Conservation (phyloP, 2,113 vertebrate species). For the Anolis sagrei region DNA sequence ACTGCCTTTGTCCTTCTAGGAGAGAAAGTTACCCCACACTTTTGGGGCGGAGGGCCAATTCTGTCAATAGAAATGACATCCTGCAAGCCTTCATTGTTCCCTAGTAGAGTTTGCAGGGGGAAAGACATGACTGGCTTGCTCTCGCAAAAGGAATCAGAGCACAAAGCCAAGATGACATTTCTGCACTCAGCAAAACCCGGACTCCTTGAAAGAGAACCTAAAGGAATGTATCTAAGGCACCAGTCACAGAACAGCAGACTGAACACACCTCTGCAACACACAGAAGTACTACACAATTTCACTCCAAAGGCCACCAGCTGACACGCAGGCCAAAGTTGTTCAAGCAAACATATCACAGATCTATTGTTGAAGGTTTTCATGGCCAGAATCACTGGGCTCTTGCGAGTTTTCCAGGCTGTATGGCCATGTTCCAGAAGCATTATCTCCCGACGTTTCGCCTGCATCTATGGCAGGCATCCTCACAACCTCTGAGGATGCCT, state of each 20-base stretch:
- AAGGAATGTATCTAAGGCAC: neutral
- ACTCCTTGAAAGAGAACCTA: neutral
- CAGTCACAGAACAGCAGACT: too few species aligned
- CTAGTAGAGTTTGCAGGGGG: neutral
- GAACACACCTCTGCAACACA: conserved; percentile 1
- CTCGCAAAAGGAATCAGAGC: neutral
- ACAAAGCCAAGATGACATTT: neutral
- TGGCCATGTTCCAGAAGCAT: too few species aligned
- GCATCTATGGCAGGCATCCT: too few species aligned
- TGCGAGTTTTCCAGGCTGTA: too few species aligned
- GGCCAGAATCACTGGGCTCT: too few species aligned
- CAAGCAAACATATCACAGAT: neutral
- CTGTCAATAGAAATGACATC: neutral
- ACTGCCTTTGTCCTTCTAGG: neutral
- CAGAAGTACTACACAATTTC: neutral
- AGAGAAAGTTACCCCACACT: neutral
- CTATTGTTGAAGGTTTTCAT: too few species aligned
- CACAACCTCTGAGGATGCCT: too few species aligned
- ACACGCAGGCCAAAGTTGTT: neutral
- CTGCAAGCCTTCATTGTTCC: neutral
- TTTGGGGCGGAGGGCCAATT: neutral
- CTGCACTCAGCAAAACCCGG: neutral
- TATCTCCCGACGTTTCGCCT: too few species aligned
- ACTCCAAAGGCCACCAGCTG: conserved; percentile 4
- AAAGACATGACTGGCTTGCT: neutral